Percentiles rank a stretch among this genome's conserved stretches.
Evolutionary conservation across 2,888 invertebrate genomes (phyloP).

Genomic region (Harpalus rufipes): DNA sequence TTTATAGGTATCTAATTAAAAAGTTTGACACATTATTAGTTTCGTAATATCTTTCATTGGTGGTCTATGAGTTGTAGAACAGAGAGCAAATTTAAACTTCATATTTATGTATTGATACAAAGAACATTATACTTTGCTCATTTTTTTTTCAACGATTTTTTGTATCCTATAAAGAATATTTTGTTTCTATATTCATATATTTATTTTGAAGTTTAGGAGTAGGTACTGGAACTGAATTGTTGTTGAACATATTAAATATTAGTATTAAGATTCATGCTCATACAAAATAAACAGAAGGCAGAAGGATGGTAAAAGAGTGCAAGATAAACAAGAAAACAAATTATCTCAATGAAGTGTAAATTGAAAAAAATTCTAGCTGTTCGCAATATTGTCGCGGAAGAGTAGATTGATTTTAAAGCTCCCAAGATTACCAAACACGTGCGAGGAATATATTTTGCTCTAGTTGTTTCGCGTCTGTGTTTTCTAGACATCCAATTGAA

Average conservation of each 20-base stretch:
- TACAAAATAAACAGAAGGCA: not conserved
- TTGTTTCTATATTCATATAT: not conserved
- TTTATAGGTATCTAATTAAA: not conserved
- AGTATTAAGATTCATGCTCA: no score
- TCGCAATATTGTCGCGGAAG: slow-evolving; percentile 34
- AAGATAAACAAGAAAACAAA: slow-evolving; percentile 16
- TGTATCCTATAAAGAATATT: not conserved
- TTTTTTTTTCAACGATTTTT: not conserved
- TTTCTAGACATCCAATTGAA: slow-evolving; percentile 18
- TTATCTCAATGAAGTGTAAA: slow-evolving; percentile 27
- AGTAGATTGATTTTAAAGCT: slow-evolving; percentile 39
- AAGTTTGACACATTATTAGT: not conserved
- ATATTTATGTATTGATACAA: not conserved
- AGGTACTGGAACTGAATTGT: no score
- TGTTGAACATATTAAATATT: no score
- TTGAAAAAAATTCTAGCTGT: slow-evolving; percentile 28
- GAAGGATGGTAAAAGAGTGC: not conserved
- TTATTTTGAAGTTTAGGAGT: no score
- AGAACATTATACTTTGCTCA: not conserved
- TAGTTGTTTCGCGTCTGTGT: not conserved
- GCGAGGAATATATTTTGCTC: slow-evolving; percentile 43
- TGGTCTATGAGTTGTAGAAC: slow-evolving; percentile 4
- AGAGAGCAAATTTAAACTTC: slow-evolving; percentile 21
- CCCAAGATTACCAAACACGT: slow-evolving; percentile 27
- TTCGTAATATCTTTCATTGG: not conserved